Evolutionary conservation across 1,140 invertebrate genomes (phyloP).

Genomic region (Spodoptera frugiperda): DNA sequence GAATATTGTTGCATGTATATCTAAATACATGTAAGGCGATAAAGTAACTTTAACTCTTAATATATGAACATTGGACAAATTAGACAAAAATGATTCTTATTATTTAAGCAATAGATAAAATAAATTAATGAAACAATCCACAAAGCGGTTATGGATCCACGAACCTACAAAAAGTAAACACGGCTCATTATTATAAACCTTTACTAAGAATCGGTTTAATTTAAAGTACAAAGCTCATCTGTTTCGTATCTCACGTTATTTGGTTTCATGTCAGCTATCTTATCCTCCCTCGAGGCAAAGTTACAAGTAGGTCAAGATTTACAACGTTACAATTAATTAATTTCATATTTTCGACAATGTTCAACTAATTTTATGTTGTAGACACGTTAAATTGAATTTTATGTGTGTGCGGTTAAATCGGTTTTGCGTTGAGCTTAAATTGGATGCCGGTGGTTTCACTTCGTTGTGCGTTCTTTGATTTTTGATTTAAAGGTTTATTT

Average conservation of each 20-base stretch:
- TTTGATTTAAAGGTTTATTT: too few relatives aligned
- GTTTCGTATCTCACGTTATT: constrained; percentile 11
- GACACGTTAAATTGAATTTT: not conserved
- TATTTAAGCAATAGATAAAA: too few relatives aligned
- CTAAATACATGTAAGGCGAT: too few relatives aligned
- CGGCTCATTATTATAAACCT: not conserved
- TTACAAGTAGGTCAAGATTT: constrained; percentile 1
- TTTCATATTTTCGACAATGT: constrained; percentile 6
- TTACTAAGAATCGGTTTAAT: not conserved
- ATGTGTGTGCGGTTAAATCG: not conserved
- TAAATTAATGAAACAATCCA: not conserved
- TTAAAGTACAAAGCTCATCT: constrained; percentile 27
- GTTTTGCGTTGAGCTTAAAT: too few relatives aligned
- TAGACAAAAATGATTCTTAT: too few relatives aligned
- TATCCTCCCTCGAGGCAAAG: not conserved
- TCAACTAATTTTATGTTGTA: not conserved
- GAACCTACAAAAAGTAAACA: not conserved
- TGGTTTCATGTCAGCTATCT: constrained; percentile 27
- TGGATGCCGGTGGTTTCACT: too few relatives aligned
- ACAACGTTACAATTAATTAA: constrained; percentile 24
- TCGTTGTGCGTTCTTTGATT: too few relatives aligned
- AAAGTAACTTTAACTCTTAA: too few relatives aligned
- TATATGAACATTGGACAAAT: too few relatives aligned
- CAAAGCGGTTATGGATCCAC: not conserved
- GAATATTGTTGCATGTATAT: not conserved